These are phyloP conservation scores for Drosophila arizonae DNA, from an alignment of 1,140 invertebrate species.

Conservation along the genomic window DNA sequence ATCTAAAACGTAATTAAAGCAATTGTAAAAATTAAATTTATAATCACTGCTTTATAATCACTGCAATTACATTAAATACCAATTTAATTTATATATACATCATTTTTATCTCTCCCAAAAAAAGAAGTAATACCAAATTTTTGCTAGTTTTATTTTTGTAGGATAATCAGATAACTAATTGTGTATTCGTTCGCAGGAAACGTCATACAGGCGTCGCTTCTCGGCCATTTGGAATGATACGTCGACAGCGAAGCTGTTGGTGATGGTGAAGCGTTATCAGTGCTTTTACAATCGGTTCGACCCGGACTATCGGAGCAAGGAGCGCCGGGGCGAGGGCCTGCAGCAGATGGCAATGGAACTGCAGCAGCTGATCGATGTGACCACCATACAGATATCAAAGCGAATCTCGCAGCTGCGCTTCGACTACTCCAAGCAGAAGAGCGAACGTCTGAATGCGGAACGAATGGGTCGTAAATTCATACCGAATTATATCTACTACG, in stretches of 20 bases:
- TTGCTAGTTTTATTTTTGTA: neutral
- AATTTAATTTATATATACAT: no score
- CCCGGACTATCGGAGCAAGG: constrained; percentile 78
- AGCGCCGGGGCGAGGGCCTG: constrained; percentile 73
- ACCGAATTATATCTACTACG: constrained; percentile 74
- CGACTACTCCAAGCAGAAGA: constrained; percentile 78
- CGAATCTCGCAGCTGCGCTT: constrained; percentile 77
- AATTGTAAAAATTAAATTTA: no score
- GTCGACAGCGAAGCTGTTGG: constrained; percentile 68
- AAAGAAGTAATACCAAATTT: no score
- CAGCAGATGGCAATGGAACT: constrained; percentile 74
- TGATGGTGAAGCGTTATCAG: constrained; percentile 70
- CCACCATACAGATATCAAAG: constrained; percentile 78
- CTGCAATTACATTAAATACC: no score
- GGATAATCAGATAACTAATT: neutral
- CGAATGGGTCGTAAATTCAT: constrained; percentile 64
- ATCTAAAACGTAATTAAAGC: no score
- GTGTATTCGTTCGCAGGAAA: constrained; percentile 50
- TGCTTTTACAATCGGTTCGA: constrained; percentile 78
- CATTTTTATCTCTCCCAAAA: no score
- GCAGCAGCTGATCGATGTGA: constrained; percentile 71
- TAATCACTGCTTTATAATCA: no score
- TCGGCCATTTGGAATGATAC: constrained; percentile 80
- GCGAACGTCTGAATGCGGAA: constrained; percentile 69
- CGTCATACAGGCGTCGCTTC: constrained; percentile 69